phyloP scores from a whole-genome alignment of 2,113 vertebrate genomes.

The Siniperca knerii region DNA sequence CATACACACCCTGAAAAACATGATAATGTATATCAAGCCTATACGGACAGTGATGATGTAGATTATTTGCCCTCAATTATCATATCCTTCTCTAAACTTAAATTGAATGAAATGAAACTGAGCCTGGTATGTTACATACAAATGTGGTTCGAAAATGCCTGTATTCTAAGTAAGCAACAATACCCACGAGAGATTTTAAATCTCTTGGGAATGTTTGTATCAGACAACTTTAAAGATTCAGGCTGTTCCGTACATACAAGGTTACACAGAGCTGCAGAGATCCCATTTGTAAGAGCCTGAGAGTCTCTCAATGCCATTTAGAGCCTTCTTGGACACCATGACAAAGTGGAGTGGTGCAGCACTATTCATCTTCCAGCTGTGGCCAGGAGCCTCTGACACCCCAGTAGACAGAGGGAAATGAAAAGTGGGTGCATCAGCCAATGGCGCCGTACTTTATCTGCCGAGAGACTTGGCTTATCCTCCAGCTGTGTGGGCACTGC shows the following conservation, averaged over 20 bases:
- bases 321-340: constrained; percentile 78
- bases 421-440: constrained; percentile 75
- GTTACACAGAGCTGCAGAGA: constrained; percentile 64
- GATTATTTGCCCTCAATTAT: constrained; percentile 14
- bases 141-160: background rate
- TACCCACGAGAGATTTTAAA: constrained; percentile 23
- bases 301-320: constrained; percentile 80
- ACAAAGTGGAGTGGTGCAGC: constrained; percentile 79
- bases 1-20: background rate
- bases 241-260: constrained; percentile 55
- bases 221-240: constrained; percentile 48
- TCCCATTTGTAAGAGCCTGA: constrained; percentile 67
- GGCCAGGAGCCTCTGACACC: constrained; percentile 78
- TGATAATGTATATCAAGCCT: background rate
- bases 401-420: constrained; percentile 77
- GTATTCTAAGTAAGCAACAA: constrained; percentile 10
- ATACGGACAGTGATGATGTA: background rate
- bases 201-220: constrained; percentile 43
- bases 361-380: constrained; percentile 82
- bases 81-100: background rate
- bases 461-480: constrained; percentile 77
- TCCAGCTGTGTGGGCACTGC: constrained; percentile 77
- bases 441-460: constrained; percentile 71
- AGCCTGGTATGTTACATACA: background rate
- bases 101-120: background rate